Base-by-base conservation (phyloP, 1,140 invertebrate species). In the Stegodyphus mimosarum region DNA sequence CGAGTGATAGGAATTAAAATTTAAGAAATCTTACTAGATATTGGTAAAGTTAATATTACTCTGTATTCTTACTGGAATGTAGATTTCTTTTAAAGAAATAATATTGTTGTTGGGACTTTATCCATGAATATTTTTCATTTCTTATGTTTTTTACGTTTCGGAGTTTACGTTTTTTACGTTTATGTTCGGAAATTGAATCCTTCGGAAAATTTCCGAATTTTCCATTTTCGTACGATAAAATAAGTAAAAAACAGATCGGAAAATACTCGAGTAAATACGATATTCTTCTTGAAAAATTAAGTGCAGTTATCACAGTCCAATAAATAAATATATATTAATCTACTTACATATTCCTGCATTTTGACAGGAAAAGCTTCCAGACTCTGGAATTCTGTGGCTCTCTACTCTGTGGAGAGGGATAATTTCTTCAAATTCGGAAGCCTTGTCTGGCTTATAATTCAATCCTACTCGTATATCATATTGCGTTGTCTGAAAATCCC, bases 391-490 rank as follows among this genome's bases (percentile, higher is more conserved):
- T 60, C 13, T 69, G 17, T 84, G 72, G 18, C 81, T 75, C 1
- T 84, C 66, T 7, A 84, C 81, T 71, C 81, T 69, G 33, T 74
- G 81, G n/a, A 51, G 18, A 6, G 81, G 50, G 11, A 84, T 70
- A 13, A 84, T 53, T 60, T 1, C 63, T 33, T 64, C 17, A 7
- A 13, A 33, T 76, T 84, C 81, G 33, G 50, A 15, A 7, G 48
- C 63, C 17, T 75, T n/a, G 18, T 84, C 66, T 17, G 64, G 48
- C 50, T 60, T 75, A 63, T 52, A 76, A 18, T 18, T 53, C 6
- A 84, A 18, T 55, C 66, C 81, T 49, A 84, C 55, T 9, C 64
- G 49, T n/a, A 84, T 76, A 71, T 84, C 81, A 50, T 75, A 76
- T 49, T 60, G 11, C 10, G 17, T 7, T 11, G 81, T 84, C 4